Evolutionary conservation across 2,113 vertebrate genomes (phyloP), one percentile per base, ranked within the genome.

Genomic region (Toxotes jaculatrix): DNA sequence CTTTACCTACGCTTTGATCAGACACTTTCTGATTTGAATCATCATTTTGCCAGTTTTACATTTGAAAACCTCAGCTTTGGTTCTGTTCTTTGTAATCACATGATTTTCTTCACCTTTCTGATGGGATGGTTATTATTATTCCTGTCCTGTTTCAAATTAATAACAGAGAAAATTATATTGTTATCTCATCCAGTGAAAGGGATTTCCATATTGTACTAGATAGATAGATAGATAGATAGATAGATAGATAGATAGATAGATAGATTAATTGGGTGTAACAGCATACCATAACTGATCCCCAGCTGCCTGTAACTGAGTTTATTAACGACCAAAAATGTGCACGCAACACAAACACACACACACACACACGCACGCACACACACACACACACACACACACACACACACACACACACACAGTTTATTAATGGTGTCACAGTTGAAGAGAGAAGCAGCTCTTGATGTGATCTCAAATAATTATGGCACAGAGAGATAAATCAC

Each of bases 361-460:
- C 63, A 57, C 63, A 53, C 51, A 53, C 36, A 55, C 45, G 38
- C 77, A 40, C 36, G n/a, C 43, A 43, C 60, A 47, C 63, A 57
- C 63, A 53, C 51, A 53, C 23, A 55, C 45, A 49, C 60, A 47
- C 63, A 57, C 63, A 53, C 51, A 53, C 36, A 55, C 45, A 49
- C 77, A 40, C 36, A 36, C 43, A 43, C 60, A 47, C 63, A 57
- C 63, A 53, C 51, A 53, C 23, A 55, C 45, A 49, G n/a, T 80
- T 23, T 51, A 60, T 68, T 53, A 62, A 75, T 68, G 55, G 17
- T 73, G 23, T 43, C 55, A 71, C 53, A 59, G 69, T n/a, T 71
- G 69, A 57, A 7, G 34, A 45, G 55, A 34, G 27, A 43, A 27
- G 23, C 16, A 45, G 56, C 55, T 73, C 56, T 60, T 34, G 12